These are phyloP conservation scores for Taenaris catops DNA, from an alignment of 2,888 invertebrate genomes.

Conservation along the genomic window DNA sequence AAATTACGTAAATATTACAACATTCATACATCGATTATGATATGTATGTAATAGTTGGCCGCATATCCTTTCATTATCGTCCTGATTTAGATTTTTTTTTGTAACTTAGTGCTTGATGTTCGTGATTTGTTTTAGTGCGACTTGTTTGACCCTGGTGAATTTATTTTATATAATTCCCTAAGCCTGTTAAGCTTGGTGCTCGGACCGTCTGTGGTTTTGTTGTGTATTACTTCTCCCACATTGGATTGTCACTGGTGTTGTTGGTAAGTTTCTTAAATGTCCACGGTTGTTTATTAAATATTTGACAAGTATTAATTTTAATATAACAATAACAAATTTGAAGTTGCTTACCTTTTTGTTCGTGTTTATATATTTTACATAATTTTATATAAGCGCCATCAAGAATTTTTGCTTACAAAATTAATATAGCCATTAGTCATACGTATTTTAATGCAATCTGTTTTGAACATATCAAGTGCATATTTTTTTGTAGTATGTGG, in stretches of 20 bases:
- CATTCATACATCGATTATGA: slow-evolving; percentile 69
- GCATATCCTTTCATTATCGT: slow-evolving; percentile 7
- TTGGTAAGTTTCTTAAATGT: slow-evolving; percentile 61
- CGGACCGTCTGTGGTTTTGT: slow-evolving; percentile 62
- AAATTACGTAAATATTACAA: slow-evolving; percentile 79
- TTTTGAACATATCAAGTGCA: too few relatives aligned
- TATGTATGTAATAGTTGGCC: slow-evolving; percentile 13
- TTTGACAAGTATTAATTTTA: too few relatives aligned
- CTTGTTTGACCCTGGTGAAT: slow-evolving; percentile 67
- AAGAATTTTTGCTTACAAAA: too few relatives aligned
- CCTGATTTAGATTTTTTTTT: slow-evolving; percentile 22
- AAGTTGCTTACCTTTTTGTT: too few relatives aligned
- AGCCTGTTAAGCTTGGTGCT: slow-evolving; percentile 54
- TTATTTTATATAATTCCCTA: slow-evolving; percentile 63
- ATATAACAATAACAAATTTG: too few relatives aligned
- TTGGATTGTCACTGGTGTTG: slow-evolving; percentile 64
- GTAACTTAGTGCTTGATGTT: slow-evolving; percentile 38
- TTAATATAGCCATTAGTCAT: too few relatives aligned
- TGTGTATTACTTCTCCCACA: slow-evolving; percentile 55
- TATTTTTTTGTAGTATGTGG: too few relatives aligned
- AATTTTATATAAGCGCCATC: too few relatives aligned
- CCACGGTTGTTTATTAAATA: too few relatives aligned
- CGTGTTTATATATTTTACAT: too few relatives aligned
- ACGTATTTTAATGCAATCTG: too few relatives aligned
- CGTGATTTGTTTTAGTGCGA: slow-evolving; percentile 56